A percentile compares a stretch with the other conserved stretches of the same genome.
Conservation (phyloP, 2,113 vertebrate species). For the Gymnorhina tibicen region DNA sequence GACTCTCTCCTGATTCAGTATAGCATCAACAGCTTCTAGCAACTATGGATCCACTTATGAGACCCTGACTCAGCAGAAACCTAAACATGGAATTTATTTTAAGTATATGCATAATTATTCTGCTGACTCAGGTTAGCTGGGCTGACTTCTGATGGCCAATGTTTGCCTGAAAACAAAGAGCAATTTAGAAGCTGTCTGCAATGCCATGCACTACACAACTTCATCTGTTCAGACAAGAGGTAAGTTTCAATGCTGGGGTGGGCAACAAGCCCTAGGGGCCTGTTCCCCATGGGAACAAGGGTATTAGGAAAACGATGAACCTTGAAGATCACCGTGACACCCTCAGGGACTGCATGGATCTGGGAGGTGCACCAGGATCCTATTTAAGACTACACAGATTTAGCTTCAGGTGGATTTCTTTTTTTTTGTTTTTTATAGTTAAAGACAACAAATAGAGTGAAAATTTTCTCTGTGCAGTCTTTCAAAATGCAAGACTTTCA, state of each 20-base stretch:
- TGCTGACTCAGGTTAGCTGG: slow-evolving; percentile 4
- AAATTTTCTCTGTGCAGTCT: neutral
- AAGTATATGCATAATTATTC: neutral
- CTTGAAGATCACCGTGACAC: neutral
- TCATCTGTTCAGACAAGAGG: neutral
- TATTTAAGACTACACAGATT: neutral
- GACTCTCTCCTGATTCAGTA: neutral
- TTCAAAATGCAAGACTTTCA: neutral
- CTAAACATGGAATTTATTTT: neutral
- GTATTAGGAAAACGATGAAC: neutral
- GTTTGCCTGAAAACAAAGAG: slow-evolving; percentile 7
- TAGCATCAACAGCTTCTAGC: neutral
- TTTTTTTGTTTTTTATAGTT: neutral
- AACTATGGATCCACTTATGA: neutral
- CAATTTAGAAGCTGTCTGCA: neutral
- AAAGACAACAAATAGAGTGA: neutral
- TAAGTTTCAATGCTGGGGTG: neutral
- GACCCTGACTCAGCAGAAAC: slow-evolving; percentile 9
- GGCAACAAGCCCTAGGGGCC: neutral
- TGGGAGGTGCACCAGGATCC: neutral
- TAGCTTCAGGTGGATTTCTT: neutral
- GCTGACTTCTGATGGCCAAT: neutral
- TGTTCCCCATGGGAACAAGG: neutral
- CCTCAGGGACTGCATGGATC: neutral
- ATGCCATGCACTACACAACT: neutral